Evolutionary conservation across 2,113 vertebrate genomes (phyloP).

Genomic region (Aegypius monachus): DNA sequence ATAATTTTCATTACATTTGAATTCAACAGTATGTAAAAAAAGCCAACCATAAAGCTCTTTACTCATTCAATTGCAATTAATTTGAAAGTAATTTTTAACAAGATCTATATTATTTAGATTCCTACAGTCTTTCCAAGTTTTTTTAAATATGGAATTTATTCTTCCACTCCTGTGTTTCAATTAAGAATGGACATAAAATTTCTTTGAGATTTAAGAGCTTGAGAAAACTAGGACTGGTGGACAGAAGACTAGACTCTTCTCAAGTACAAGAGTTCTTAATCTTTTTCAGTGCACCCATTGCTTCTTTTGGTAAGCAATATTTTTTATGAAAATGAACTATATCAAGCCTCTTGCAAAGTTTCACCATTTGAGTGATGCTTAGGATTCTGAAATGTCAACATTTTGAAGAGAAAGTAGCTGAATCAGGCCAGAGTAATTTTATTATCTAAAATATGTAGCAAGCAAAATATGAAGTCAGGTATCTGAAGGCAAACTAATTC

Average conservation of each 20-base stretch:
- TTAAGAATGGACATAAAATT: not conserved
- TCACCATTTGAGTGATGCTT: not conserved
- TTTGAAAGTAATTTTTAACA: not conserved
- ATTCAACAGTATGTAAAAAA: not conserved
- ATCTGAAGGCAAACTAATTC: not conserved
- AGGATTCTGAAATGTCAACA: not conserved
- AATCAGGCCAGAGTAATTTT: not conserved
- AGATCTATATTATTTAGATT: not conserved
- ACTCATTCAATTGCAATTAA: not conserved
- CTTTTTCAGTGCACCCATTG: not conserved
- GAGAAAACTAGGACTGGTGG: not conserved
- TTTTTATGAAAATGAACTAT: not conserved
- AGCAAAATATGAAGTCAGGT: not conserved
- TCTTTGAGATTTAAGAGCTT: not conserved
- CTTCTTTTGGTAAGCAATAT: not conserved
- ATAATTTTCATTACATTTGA: not conserved
- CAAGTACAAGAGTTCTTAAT: not conserved
- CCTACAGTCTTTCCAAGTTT: not conserved
- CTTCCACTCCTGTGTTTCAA: not conserved
- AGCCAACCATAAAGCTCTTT: not conserved
- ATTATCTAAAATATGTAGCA: not conserved
- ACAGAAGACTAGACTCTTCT: not conserved
- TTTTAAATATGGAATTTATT: not conserved
- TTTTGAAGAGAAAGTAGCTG: constrained; percentile 13
- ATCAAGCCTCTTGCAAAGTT: not conserved